phyloP scores from a whole-genome alignment of 2,888 invertebrate genomes.

The Drymonia ruficornis region DNA sequence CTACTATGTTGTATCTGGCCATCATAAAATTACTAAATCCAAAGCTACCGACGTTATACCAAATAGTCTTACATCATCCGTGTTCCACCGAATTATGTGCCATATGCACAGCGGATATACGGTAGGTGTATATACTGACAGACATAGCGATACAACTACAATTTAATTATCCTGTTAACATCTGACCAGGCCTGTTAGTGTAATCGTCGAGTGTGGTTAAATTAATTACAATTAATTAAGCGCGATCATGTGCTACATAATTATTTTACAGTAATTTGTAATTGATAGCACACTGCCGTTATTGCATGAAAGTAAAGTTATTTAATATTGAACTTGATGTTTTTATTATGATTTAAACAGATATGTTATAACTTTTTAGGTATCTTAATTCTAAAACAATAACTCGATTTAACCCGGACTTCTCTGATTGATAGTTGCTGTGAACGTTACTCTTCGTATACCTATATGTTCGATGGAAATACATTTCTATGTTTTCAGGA shows the following conservation, averaged over 20 bases:
- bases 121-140: slow-evolving; percentile 22
- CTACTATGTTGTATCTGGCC: no score
- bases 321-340: no score
- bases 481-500: no score
- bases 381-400: no score
- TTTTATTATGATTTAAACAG: no score
- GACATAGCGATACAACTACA: no score
- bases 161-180: slow-evolving; percentile 45
- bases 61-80: background rate
- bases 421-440: no score
- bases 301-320: background rate
- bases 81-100: background rate
- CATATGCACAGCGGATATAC: background rate
- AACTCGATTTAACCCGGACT: no score
- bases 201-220: slow-evolving; percentile 43
- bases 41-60: background rate
- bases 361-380: no score
- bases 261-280: background rate
- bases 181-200: slow-evolving; percentile 45
- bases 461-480: no score
- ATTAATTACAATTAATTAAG: slow-evolving; percentile 23
- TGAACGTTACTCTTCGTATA: no score
- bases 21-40: background rate
- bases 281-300: background rate
- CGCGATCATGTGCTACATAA: background rate